Base-by-base conservation (phyloP, 2,888 invertebrate species). In the Chaetogeoica ovagalla region DNA sequence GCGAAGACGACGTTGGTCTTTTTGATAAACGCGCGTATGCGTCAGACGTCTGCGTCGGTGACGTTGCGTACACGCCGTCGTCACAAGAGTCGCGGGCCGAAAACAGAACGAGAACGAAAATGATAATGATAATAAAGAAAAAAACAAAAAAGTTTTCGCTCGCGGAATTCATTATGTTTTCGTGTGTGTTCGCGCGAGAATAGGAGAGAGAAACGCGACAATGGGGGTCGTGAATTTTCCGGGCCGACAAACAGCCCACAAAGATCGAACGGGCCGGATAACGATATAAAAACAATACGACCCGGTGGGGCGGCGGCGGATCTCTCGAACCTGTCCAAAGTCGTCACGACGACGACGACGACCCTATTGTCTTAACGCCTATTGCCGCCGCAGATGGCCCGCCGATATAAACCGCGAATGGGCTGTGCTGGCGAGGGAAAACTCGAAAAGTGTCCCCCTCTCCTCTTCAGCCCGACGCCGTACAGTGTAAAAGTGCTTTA, bases 301-400 rank as follows among this genome's bases (percentile, higher is more conserved):
- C 77, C 79, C 52, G 77, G 71, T 1, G 4, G 2, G 70, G 79
- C 70, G 30, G 4, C 30, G 70, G 79, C 70, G 79, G 79, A 77
- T 71, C 71, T 71, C 79, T 79, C 79, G 63, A 79, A 79, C 79
- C 79, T 79, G 79, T 79, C 79, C 71, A 57, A 65, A 71, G 79
- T 71, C 79, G 79, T 79, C 79, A 79, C 79, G 79, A 71, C n/a
- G n/a, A n/a, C n/a, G n/a, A n/a, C n/a, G n/a, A n/a, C n/a, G n/a
- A n/a, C n/a, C n/a, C 79, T 63, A 79, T 79, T 79, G 79, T 79
- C 79, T 79, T 79, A 79, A 79, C 79, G 77, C 77, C 48, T n/a
- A n/a, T n/a, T n/a, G 48, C 3, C 63, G 62, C 21, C 37, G 30
- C 71, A 79, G 79, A 79, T 79, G 79, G 79, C 71, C 79, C 71